Conservation (phyloP, 1,140 invertebrate species). For the Drosophila ambigua region DNA sequence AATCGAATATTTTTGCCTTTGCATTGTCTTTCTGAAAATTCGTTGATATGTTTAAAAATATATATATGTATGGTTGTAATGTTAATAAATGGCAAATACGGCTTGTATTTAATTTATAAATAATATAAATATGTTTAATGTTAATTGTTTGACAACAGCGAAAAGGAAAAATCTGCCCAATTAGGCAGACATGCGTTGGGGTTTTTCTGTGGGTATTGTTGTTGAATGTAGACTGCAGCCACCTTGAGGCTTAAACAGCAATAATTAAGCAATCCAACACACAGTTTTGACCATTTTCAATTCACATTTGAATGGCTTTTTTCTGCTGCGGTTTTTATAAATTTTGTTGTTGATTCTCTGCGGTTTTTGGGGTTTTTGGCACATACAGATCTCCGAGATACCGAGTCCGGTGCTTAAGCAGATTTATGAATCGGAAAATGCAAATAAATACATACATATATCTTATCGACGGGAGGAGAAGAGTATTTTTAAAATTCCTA, state of each 20-base stretch:
- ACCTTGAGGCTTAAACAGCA: constrained; percentile 46
- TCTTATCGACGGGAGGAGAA: not conserved
- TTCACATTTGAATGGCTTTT: constrained; percentile 48
- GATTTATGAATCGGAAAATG: constrained; percentile 51
- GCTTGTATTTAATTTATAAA: too few species aligned
- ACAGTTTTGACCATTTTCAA: constrained; percentile 39
- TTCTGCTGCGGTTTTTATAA: constrained; percentile 46
- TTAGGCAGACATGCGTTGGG: constrained; percentile 59
- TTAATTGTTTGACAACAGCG: constrained; percentile 45
- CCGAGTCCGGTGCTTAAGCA: constrained; percentile 32
- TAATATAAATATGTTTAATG: constrained; percentile 32
- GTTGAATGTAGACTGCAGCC: constrained; percentile 49
- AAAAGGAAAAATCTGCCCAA: constrained; percentile 63
- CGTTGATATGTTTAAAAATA: too few species aligned
- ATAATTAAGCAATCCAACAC: constrained; percentile 37
- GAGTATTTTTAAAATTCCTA: not conserved
- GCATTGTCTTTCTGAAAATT: constrained; percentile 10
- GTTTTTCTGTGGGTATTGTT: constrained; percentile 39
- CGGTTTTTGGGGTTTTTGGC: constrained; percentile 50
- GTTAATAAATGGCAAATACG: constrained; percentile 27
- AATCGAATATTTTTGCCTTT: constrained; percentile 18
- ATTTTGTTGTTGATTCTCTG: constrained; percentile 31
- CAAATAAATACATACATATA: constrained; percentile 24
- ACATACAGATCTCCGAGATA: constrained; percentile 45
- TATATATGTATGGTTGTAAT: constrained; percentile 27